Evolutionary conservation across 2,797 vertebrate genomes (phyloP).

Genomic region (Typhlichthys subterraneus): DNA sequence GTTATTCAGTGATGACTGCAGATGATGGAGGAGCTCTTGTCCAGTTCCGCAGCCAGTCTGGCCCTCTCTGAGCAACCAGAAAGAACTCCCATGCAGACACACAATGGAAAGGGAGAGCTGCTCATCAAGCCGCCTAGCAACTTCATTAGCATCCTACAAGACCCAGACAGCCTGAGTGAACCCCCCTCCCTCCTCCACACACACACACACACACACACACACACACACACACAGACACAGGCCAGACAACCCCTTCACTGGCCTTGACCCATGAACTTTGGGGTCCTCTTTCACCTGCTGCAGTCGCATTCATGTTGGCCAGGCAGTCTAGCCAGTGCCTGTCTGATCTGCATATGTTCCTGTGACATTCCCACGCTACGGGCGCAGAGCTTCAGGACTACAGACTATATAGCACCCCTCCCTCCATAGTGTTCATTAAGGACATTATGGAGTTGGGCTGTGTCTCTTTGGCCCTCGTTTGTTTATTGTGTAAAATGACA

Average conservation of each 20-base stretch:
- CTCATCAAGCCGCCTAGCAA: constrained; percentile 57
- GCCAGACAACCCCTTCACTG: constrained; percentile 69
- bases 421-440: constrained; percentile 8
- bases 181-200: constrained; percentile 28
- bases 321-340: constrained; percentile 64
- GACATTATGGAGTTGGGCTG: constrained; percentile 56
- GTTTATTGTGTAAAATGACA: too few relatives aligned
- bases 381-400: constrained; percentile 33
- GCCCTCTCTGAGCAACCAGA: constrained; percentile 46
- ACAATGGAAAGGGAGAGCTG: constrained; percentile 59
- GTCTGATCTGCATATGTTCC: constrained; percentile 67
- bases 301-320: constrained; percentile 63
- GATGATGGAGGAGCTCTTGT: constrained; percentile 61
- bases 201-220: constrained; percentile 28
- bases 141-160: constrained; percentile 70
- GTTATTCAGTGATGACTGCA: constrained; percentile 29
- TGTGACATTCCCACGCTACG: constrained; percentile 72
- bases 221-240: constrained; percentile 30
- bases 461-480: constrained; percentile 37
- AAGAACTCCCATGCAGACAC: constrained; percentile 29
- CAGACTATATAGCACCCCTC: constrained; percentile 35
- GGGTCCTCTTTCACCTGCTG: constrained; percentile 79
- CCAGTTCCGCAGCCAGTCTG: constrained; percentile 25
- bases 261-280: constrained; percentile 86
- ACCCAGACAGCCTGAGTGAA: constrained; percentile 54